phyloP scores from a whole-genome alignment of 1,140 invertebrate genomes.

The Anoplolepis gracilipes region DNA sequence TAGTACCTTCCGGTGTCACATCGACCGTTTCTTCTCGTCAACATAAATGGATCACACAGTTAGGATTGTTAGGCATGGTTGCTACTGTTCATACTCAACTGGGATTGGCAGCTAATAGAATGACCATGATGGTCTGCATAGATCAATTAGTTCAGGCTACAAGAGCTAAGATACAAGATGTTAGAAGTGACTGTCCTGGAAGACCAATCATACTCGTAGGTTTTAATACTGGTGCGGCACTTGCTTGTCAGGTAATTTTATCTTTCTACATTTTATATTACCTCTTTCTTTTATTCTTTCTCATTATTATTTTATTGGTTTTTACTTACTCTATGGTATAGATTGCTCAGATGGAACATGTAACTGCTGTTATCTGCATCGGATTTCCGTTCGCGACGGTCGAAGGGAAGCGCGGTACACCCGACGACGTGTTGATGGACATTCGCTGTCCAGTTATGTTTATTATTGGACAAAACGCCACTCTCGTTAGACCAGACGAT shows the following conservation, averaged over 20 bases:
- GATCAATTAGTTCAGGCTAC: conserved; percentile 91
- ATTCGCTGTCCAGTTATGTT: conserved; percentile 92
- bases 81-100: conserved; percentile 88
- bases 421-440: conserved; percentile 92
- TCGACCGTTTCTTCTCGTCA: conserved; percentile 86
- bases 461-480: conserved; percentile 92
- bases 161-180: conserved; percentile 90
- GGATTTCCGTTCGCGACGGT: conserved; percentile 93
- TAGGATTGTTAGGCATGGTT: conserved; percentile 90
- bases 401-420: conserved; percentile 91
- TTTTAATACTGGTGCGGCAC: conserved; percentile 90
- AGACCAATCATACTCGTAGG: conserved; percentile 92
- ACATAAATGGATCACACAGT: conserved; percentile 90
- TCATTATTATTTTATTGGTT: not conserved
- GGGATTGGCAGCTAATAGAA: conserved; percentile 83
- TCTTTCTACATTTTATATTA: conserved; percentile 19
- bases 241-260: conserved; percentile 88
- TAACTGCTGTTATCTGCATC: conserved; percentile 92
- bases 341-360: conserved; percentile 88
- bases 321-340: conserved; percentile 57
- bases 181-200: conserved; percentile 89
- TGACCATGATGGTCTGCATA: conserved; percentile 87
- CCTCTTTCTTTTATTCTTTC: not conserved
- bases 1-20: conserved; percentile 87
- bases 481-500: conserved; percentile 89